Evolutionary conservation across 2,113 vertebrate genomes (phyloP).

Genomic region (Porphyrio hochstetteri): DNA sequence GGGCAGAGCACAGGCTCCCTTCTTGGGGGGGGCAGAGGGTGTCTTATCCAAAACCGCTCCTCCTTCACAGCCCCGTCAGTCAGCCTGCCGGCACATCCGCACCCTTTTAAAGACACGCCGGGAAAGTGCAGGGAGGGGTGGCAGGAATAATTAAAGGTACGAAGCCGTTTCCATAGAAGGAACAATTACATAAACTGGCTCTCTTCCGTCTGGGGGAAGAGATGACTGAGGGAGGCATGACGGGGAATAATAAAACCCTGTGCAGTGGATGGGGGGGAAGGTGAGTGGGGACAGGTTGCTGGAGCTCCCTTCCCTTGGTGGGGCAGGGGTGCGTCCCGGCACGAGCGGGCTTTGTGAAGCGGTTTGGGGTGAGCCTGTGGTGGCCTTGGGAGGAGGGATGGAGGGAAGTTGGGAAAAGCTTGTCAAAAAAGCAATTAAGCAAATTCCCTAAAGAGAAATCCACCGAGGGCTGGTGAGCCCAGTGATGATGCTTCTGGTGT

Average conservation of each 20-base stretch:
- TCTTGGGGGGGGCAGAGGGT: background rate
- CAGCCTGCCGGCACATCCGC: conserved; percentile 12
- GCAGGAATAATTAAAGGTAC: conserved; percentile 65
- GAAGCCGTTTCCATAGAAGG: conserved; percentile 63
- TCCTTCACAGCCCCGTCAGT: background rate
- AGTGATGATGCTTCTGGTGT: background rate
- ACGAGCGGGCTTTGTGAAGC: rapidly evolving
- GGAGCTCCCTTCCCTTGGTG: background rate
- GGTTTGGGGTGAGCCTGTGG: background rate
- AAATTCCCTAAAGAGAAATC: background rate
- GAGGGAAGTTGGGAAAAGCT: background rate
- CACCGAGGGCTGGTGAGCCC: background rate
- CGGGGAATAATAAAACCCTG: conserved; percentile 32
- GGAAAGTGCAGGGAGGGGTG: conserved; percentile 47
- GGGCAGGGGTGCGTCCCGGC: background rate
- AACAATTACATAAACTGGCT: conserved; percentile 67
- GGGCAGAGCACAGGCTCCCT: background rate
- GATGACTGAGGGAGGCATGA: conserved; percentile 53
- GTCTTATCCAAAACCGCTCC: background rate
- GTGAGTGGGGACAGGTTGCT: background rate
- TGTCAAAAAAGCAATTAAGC: background rate
- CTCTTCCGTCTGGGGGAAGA: conserved; percentile 62
- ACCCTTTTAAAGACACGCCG: conserved; percentile 51
- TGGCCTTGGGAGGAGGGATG: background rate
- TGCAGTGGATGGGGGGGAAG: background rate